phyloP scores from a whole-genome alignment of 2,797 vertebrate genomes.

The Rhodeus uyekii region DNA sequence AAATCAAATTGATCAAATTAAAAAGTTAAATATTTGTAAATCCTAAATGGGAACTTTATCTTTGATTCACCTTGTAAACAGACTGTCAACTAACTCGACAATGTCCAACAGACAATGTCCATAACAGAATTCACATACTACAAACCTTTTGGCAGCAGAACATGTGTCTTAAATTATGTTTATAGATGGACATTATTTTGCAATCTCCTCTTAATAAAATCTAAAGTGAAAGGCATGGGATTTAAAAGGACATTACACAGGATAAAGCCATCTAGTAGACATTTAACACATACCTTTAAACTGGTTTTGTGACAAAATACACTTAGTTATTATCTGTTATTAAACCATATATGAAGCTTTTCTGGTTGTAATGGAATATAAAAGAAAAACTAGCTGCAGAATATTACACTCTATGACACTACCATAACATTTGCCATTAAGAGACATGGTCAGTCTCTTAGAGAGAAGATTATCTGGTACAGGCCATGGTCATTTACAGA shows the following conservation, averaged over 20 bases:
- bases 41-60: conserved; percentile 1
- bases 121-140: conserved; percentile 44
- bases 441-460: neutral
- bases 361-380: neutral
- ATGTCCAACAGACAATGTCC: conserved; percentile 39
- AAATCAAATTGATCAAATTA: neutral
- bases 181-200: conserved; percentile 55
- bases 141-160: conserved; percentile 30
- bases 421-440: neutral
- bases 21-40: neutral
- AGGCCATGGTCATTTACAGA: too few species aligned
- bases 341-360: neutral
- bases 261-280: conserved; percentile 1
- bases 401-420: neutral
- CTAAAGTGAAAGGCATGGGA: conserved; percentile 6
- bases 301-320: neutral
- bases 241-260: conserved; percentile 24
- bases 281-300: neutral
- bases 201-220: conserved; percentile 48
- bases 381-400: neutral
- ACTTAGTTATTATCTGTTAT: conserved; percentile 4
- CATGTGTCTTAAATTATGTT: conserved; percentile 42
- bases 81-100: conserved; percentile 4
- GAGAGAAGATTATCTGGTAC: too few species aligned
- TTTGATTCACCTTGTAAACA: neutral